These are phyloP conservation scores for Netelia inedita DNA, from an alignment of 2,888 invertebrate species.

Conservation along the genomic window DNA sequence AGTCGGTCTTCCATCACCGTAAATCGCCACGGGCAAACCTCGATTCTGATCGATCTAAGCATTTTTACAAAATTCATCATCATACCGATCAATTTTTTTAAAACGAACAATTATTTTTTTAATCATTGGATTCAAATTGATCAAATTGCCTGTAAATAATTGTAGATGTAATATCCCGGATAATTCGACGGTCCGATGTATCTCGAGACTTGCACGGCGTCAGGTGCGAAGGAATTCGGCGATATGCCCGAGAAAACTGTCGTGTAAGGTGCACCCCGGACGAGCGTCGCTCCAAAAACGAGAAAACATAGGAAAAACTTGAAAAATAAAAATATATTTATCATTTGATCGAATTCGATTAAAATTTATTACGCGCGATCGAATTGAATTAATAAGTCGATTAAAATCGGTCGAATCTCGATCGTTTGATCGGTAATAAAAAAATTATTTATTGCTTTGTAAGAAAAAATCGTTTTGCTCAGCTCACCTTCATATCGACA, in stretches of 20 bases:
- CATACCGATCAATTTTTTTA: not conserved
- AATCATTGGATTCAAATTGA: not conserved
- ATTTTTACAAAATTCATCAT: not conserved
- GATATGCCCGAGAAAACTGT: constrained; percentile 5
- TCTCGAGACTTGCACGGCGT: constrained; percentile 52
- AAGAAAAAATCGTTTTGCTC: not conserved
- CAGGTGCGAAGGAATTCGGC: constrained; percentile 18
- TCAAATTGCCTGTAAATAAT: constrained; percentile 65
- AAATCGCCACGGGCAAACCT: constrained; percentile 66
- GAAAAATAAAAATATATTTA: not conserved
- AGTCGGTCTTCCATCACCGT: constrained; percentile 68
- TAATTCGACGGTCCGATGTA: constrained; percentile 56
- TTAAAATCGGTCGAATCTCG: not conserved
- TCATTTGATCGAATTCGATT: not conserved
- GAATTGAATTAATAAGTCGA: not conserved
- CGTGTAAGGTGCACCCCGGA: constrained; percentile 22
- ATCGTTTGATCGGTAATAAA: not conserved
- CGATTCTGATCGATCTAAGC: constrained; percentile 62
- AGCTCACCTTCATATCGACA: constrained; percentile 65
- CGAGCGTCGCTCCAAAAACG: constrained; percentile 48
- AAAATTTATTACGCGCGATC: too few species aligned
- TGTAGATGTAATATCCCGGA: constrained; percentile 67
- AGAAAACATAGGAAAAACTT: constrained; percentile 25
- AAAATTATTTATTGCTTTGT: not conserved
- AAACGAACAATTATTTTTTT: not conserved